Conservation (phyloP, 2,888 invertebrate species). For the Galerucella calmariensis region DNA sequence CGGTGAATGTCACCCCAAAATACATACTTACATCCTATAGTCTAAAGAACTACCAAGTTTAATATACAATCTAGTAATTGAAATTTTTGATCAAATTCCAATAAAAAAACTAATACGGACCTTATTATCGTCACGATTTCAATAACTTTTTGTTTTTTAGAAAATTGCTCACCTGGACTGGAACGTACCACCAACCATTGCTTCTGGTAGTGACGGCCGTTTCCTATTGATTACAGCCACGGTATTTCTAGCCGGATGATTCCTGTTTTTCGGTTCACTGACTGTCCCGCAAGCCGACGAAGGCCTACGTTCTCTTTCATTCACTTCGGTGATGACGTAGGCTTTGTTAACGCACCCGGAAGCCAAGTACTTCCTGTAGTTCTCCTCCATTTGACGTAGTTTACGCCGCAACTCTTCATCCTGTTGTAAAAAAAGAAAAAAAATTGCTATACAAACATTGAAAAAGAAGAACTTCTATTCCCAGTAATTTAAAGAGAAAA, state of each 20-base stretch:
- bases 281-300: slow-evolving; percentile 49
- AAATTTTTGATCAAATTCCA: no score
- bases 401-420: slow-evolving; percentile 49
- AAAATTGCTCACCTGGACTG: slow-evolving; percentile 5
- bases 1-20: no score
- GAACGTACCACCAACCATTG: slow-evolving; percentile 6
- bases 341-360: slow-evolving; percentile 54
- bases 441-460: not conserved
- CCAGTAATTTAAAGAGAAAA: not conserved
- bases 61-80: no score
- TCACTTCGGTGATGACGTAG: slow-evolving; percentile 50
- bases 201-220: slow-evolving; percentile 42
- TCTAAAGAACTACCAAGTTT: no score
- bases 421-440: not conserved
- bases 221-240: slow-evolving; percentile 49
- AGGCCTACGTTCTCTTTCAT: slow-evolving; percentile 45
- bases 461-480: not conserved
- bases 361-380: slow-evolving; percentile 55
- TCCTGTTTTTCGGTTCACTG: slow-evolving; percentile 47
- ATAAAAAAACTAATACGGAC: no score
- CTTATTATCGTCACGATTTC: no score
- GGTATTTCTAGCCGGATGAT: slow-evolving; percentile 46
- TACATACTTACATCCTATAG: no score
- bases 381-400: slow-evolving; percentile 55
- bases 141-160: not conserved